Percentiles rank a stretch among this genome's conserved stretches.
Evolutionary conservation across 2,113 vertebrate genomes (phyloP).

Genomic region (Pseudonaja textilis): DNA sequence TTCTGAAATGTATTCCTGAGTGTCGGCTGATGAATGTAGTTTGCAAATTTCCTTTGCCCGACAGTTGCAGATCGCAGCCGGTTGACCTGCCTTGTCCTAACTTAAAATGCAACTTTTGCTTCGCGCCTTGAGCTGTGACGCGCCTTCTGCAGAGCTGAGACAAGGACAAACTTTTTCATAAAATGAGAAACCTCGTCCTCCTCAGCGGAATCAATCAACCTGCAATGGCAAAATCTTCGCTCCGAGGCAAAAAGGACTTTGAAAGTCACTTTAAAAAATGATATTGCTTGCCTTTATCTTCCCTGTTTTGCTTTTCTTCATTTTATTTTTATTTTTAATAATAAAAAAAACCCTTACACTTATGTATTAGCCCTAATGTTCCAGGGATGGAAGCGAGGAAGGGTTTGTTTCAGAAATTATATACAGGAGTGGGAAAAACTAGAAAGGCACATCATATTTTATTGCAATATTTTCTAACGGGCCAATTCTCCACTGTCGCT

Average conservation of each 20-base stretch:
- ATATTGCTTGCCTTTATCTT: background rate
- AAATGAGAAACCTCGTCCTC: background rate
- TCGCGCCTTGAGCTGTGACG: background rate
- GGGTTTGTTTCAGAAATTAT: background rate
- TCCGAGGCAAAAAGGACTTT: background rate
- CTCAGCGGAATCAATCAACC: background rate
- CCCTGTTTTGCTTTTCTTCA: background rate
- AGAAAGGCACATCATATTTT: background rate
- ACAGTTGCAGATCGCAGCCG: accelerated
- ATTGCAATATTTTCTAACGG: background rate
- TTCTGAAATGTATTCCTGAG: background rate
- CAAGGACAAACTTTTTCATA: slow-evolving; percentile 15
- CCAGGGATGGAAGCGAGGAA: background rate
- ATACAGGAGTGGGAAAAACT: background rate
- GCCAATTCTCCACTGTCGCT: background rate
- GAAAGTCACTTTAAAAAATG: background rate
- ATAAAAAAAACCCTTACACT: background rate
- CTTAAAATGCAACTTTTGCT: background rate
- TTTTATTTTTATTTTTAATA: background rate
- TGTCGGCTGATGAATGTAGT: background rate
- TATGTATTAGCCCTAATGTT: background rate
- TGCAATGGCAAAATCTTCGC: background rate
- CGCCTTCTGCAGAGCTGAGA: background rate
- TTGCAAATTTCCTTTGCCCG: background rate
- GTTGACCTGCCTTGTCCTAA: background rate